A percentile compares a stretch with the other conserved stretches of the same genome.
Evolutionary conservation across 92 coral and sea anemone genomes (phyloP).

Genomic region (Actinernus sp.): DNA sequence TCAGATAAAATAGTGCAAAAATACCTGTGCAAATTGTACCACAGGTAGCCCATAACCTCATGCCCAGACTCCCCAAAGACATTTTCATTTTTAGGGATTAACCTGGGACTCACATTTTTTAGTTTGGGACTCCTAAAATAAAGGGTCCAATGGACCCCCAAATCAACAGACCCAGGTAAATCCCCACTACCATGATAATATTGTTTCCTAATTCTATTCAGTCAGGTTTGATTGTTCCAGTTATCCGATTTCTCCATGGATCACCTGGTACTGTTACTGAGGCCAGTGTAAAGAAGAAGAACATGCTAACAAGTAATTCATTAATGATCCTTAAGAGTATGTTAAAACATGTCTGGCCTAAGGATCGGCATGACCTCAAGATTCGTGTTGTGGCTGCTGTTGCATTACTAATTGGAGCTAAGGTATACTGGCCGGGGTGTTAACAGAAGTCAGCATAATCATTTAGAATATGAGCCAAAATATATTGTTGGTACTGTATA

Average conservation of each 20-base stretch:
- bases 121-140: too few species aligned
- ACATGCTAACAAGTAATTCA: slow-evolving; percentile 45
- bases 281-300: slow-evolving; percentile 50
- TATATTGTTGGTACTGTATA: too few species aligned
- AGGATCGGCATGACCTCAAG: slow-evolving; percentile 93
- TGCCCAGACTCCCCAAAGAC: too few species aligned
- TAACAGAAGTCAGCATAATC: background rate
- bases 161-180: background rate
- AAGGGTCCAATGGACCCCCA: background rate
- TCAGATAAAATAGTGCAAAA: too few species aligned
- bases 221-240: slow-evolving; percentile 8
- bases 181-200: background rate
- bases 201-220: background rate
- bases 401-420: slow-evolving; percentile 83
- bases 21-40: too few species aligned
- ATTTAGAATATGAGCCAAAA: too few species aligned
- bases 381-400: slow-evolving; percentile 89
- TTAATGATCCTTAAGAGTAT: slow-evolving; percentile 79
- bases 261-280: slow-evolving; percentile 50
- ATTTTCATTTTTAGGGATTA: too few species aligned
- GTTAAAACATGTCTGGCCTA: slow-evolving; percentile 99
- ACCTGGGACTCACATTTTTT: too few species aligned
- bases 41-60: too few species aligned
- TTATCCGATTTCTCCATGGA: slow-evolving; percentile 22
- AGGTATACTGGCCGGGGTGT: too few species aligned